Conservation (phyloP, 2,113 vertebrate species). For the Coreoperca whiteheadi region DNA sequence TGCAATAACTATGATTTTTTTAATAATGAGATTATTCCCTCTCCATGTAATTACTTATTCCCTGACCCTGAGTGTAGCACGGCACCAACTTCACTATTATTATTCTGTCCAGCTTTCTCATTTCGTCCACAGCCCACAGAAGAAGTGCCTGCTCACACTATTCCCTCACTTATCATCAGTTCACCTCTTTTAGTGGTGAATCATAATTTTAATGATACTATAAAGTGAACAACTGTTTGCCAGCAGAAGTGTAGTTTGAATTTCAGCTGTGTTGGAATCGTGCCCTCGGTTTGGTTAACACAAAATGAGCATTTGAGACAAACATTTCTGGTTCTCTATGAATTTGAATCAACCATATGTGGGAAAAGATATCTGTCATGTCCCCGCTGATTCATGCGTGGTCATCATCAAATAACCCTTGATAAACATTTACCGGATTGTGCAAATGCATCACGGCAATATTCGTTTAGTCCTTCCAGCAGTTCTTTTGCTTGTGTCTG, state of each 20-base stretch:
- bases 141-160: not conserved
- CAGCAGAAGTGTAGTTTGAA: not conserved
- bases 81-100: slow-evolving; percentile 35
- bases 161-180: not conserved
- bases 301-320: not conserved
- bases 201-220: slow-evolving; percentile 13
- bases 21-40: slow-evolving; percentile 49
- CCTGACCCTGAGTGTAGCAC: slow-evolving; percentile 25
- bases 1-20: slow-evolving; percentile 38
- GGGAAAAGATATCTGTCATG: not conserved
- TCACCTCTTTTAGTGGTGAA: not conserved
- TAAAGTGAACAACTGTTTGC: slow-evolving; percentile 4
- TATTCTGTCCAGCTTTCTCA: slow-evolving; percentile 25
- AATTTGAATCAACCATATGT: not conserved
- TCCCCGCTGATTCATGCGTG: slow-evolving; percentile 1
- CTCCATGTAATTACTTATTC: slow-evolving; percentile 52
- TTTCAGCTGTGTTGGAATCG: not conserved
- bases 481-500: not conserved
- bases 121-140: slow-evolving; percentile 5
- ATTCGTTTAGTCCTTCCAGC: not conserved
- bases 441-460: not conserved
- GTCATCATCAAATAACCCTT: not conserved
- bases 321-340: not conserved
- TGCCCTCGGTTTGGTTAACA: not conserved
- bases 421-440: not conserved